Evolutionary conservation across 2,888 invertebrate genomes (phyloP).

Genomic region (Eupithecia inturbata): DNA sequence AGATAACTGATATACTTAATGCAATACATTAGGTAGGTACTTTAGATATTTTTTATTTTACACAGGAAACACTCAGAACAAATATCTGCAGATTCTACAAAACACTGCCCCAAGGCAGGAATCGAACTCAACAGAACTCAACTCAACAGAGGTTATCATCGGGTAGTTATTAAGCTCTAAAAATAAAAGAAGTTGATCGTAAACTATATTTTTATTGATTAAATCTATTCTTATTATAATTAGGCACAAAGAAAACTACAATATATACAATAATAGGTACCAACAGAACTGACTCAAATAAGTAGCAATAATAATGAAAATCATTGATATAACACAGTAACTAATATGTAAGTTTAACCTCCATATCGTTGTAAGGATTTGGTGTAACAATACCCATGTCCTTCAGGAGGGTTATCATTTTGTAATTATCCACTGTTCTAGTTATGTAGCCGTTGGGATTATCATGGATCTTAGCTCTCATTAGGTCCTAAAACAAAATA

Average conservation of each 20-base stretch:
- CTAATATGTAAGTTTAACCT: slow-evolving; percentile 60
- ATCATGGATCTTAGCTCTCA: slow-evolving; percentile 58
- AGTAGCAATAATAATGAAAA: neutral
- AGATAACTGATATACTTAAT: neutral
- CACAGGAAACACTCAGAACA: neutral
- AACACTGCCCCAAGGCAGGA: neutral
- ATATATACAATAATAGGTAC: neutral
- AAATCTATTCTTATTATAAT: neutral
- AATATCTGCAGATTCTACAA: too few species aligned
- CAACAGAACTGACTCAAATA: neutral
- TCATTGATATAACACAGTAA: neutral
- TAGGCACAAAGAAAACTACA: neutral
- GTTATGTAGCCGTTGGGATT: slow-evolving; percentile 62
- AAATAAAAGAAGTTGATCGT: neutral
- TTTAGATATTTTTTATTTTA: neutral
- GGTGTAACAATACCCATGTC: slow-evolving; percentile 66
- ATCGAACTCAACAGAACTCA: too few species aligned
- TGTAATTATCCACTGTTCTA: slow-evolving; percentile 61
- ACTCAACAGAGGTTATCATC: too few species aligned
- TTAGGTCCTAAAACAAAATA: slow-evolving; percentile 61
- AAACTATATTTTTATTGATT: neutral
- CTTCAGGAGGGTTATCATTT: slow-evolving; percentile 59
- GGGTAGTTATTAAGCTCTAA: neutral
- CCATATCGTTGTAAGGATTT: slow-evolving; percentile 71
- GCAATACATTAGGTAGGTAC: neutral